A percentile compares a stretch with the other conserved stretches of the same genome.
Evolutionary conservation across 2,888 invertebrate genomes (phyloP).

Genomic region (Schrankia costaestrigalis): DNA sequence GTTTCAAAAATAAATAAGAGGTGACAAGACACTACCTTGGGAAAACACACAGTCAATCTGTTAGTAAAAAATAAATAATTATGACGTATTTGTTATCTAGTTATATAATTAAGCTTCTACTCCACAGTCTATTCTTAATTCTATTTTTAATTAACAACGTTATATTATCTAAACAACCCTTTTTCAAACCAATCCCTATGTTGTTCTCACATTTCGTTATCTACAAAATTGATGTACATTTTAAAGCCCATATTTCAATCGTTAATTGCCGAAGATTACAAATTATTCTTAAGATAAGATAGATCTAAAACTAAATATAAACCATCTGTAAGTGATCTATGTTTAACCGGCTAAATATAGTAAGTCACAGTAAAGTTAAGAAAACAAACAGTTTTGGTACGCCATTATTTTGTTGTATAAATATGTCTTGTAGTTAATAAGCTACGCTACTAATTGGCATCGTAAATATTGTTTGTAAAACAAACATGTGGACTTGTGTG

Average conservation of each 20-base stretch:
- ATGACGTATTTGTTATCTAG: too few species aligned
- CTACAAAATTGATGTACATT: conserved; percentile 4
- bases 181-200: background rate
- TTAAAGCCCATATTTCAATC: conserved; percentile 5
- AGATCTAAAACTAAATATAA: too few species aligned
- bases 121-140: background rate
- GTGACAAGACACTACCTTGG: background rate
- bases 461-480: conserved; percentile 71
- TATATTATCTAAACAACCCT: background rate
- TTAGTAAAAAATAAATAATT: too few species aligned
- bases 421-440: conserved; percentile 68
- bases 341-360: conserved; percentile 41
- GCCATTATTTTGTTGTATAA: conserved; percentile 53
- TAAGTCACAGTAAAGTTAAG: conserved; percentile 46
- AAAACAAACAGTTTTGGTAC: conserved; percentile 48
- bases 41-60: background rate
- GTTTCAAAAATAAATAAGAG: too few species aligned
- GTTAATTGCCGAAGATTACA: conserved; percentile 9
- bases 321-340: too few species aligned
- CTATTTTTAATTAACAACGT: background rate
- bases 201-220: conserved; percentile 5
- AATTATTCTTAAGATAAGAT: conserved; percentile 13
- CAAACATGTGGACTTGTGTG: conserved; percentile 62
- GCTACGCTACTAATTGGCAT: conserved; percentile 62
- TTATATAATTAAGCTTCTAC: background rate